Base-by-base conservation (phyloP, 2,888 invertebrate genomes). In the Nemoura dubitans region DNA sequence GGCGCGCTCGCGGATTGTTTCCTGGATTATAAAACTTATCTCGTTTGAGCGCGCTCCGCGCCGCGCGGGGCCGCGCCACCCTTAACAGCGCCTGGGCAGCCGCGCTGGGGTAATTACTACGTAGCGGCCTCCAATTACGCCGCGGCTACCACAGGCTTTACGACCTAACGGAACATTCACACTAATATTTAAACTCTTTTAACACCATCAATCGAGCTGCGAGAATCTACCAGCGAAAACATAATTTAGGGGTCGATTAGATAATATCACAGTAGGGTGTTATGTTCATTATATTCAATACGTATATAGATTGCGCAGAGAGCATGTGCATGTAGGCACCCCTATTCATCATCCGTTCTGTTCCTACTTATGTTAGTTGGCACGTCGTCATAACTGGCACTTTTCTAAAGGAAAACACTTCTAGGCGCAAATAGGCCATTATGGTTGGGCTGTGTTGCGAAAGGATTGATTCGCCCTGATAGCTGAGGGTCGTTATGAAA, bases 231-330 rank as follows among this genome's bases (percentile, higher is more conserved):
- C 78, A 78, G 16, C 14, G 3, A 78, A 78, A 78, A 28, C n/a
- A 78, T 78, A 59, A 81, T 81, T 28, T 81, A 81, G 81, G 81
- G 81, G 81, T 30, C n/a, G 81, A 81, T 81, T 28, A 30, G 26
- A 30, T 81, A 28, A 78, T 29, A 81, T 30, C 81, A 81, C 81
- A 30, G 28, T 81, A 28, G 81, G 29, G 81, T 30, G 78, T 78
- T 27, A 78, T 42, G 59, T 59, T 84, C 84, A 84, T 84, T 84
- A 84, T 84, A 84, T 84, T 84, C 84, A 84, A 84, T 59, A 59
- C 76, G 14, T 29, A 30, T 30, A 80, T 78, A 59, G 59, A 36
- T 36, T 36, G 36, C 36, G 21, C 14, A 59, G 3, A 21, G 16
- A 81, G 30, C 81, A 81, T 81, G 81, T 81, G 81, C 30, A 81